Evolutionary conservation across 2,888 invertebrate species (phyloP).

Genomic region (Oeneis ivallda): DNA sequence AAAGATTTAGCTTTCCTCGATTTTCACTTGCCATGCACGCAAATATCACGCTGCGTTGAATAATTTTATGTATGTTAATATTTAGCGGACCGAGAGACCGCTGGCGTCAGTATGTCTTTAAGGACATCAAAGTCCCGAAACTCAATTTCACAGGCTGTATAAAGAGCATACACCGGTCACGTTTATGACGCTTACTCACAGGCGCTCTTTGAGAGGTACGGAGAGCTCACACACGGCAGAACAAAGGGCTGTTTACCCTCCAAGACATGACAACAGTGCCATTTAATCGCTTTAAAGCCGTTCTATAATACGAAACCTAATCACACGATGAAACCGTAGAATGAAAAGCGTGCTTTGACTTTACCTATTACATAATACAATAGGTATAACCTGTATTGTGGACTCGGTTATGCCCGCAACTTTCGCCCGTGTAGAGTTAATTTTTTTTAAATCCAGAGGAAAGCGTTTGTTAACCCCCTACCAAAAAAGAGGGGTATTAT

Average conservation of each 20-base stretch:
- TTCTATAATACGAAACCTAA: slow-evolving; percentile 9
- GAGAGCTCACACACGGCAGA: slow-evolving; percentile 13
- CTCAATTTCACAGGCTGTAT: slow-evolving; percentile 18
- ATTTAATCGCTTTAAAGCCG: slow-evolving; percentile 15
- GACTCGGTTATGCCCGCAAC: too few relatives aligned
- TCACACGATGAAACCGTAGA: slow-evolving; percentile 12
- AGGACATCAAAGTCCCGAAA: slow-evolving; percentile 22
- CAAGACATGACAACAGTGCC: slow-evolving; percentile 16
- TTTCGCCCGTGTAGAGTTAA: too few relatives aligned
- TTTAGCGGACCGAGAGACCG: neutral
- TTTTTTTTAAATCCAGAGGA: too few relatives aligned
- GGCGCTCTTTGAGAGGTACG: slow-evolving; percentile 20
- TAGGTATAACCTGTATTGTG: too few relatives aligned
- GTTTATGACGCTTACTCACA: slow-evolving; percentile 20
- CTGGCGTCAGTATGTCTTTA: slow-evolving; percentile 13
- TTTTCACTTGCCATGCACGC: neutral
- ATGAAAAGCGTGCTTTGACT: neutral
- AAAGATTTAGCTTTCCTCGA: neutral
- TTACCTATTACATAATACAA: too few relatives aligned
- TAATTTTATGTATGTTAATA: neutral
- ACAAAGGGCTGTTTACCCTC: slow-evolving; percentile 22
- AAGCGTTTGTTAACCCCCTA: too few relatives aligned
- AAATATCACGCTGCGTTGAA: neutral
- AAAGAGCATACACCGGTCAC: slow-evolving; percentile 21
- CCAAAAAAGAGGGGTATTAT: too few relatives aligned